phyloP scores from a whole-genome alignment of 2,113 vertebrate genomes.

The Myotis brandtii region DNA sequence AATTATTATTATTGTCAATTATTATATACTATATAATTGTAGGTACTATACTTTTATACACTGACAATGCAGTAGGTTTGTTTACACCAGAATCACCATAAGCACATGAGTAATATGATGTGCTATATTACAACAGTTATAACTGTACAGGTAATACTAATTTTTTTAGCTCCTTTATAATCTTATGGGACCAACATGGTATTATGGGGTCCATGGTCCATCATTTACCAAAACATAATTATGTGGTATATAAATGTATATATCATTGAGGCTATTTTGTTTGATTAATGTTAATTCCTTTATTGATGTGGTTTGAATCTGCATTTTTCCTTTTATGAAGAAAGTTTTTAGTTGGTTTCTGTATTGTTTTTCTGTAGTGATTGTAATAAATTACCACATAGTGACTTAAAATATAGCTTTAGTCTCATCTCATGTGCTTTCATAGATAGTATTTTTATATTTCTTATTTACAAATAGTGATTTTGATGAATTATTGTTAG shows the following conservation, averaged over 20 bases:
- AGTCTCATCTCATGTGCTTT: not conserved
- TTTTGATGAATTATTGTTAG: not conserved
- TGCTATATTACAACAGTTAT: not conserved
- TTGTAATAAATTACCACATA: not conserved
- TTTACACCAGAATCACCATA: not conserved
- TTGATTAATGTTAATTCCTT: not conserved
- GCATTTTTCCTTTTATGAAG: not conserved
- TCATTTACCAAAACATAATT: not conserved
- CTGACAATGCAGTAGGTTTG: not conserved
- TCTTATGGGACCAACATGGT: not conserved
- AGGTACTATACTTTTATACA: not conserved
- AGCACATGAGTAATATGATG: not conserved
- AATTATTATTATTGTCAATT: not conserved
- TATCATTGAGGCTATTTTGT: not conserved
- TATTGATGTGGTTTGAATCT: not conserved
- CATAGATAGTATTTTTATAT: not conserved
- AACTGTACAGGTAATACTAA: too few relatives aligned
- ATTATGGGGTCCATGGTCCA: not conserved
- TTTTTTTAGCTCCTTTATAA: not conserved
- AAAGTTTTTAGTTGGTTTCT: not conserved
- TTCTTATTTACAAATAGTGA: not conserved
- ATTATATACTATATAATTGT: not conserved
- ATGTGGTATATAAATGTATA: not conserved
- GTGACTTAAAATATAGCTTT: not conserved
- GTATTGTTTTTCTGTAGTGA: not conserved